Conservation (phyloP, 2,113 vertebrate genomes). For the Apodemus sylvaticus region DNA sequence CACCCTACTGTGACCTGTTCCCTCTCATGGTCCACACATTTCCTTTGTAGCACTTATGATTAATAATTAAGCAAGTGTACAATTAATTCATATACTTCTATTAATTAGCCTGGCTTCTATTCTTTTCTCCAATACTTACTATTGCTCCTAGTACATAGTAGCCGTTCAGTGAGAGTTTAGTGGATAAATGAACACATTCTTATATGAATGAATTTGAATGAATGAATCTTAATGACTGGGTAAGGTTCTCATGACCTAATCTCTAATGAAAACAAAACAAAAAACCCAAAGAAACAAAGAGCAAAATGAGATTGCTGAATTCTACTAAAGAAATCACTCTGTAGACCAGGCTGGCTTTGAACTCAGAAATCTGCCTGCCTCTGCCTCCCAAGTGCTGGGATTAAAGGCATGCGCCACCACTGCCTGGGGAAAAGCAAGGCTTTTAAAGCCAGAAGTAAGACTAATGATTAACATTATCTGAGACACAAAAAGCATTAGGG, state of each 20-base stretch:
- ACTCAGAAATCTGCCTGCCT: no score
- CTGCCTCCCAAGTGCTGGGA: no score
- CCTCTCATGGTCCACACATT: background rate
- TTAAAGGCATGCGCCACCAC: no score
- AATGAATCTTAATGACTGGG: conserved; percentile 6
- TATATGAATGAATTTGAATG: background rate
- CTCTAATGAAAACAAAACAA: background rate
- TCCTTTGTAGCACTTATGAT: background rate
- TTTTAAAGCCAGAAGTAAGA: background rate
- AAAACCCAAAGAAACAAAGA: background rate
- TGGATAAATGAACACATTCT: background rate
- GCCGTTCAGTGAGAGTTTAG: background rate
- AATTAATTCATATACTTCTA: conserved; percentile 13
- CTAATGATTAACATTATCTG: background rate
- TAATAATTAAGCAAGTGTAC: background rate
- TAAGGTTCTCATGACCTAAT: background rate
- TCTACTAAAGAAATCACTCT: background rate
- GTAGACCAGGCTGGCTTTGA: no score
- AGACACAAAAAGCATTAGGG: background rate
- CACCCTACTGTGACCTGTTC: background rate
- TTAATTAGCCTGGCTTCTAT: background rate
- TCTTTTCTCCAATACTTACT: background rate
- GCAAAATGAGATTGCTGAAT: background rate
- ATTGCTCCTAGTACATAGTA: background rate
- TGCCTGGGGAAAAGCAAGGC: background rate